Evolutionary conservation across 2,797 vertebrate genomes (phyloP), one percentile per base, ranked within the genome.

Genomic region (Peromyscus attwateri): DNA sequence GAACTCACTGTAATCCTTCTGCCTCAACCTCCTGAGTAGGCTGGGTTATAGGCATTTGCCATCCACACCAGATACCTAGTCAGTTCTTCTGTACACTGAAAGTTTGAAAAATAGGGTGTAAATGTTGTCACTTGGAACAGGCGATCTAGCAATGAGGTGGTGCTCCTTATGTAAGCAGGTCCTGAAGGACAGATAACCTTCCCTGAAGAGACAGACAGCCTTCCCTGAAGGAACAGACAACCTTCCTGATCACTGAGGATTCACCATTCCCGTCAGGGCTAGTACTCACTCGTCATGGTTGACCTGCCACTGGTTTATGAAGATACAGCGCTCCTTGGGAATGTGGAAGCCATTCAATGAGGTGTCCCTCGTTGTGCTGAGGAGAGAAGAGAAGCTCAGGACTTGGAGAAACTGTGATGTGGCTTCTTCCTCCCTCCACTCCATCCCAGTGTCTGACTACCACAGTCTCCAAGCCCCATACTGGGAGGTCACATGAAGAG

Each of bases 241-340:
- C 55, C n/a, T 85, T 92, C n/a, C 73, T 31, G 46, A 29, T 62
- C 46, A 12, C 52, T 52, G 77, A 91, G 37, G 2, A 0, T 49
- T 16, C 19, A 23, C 9, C 1, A 2, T 70, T 85, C 29, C 81
- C 6, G 0, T 6, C 43, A 64, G 6, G 12, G 37, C 25, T 23
- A 14, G 14, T 83, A 96, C 99, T 99, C 97, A 99, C 99, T 98
- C 97, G 0, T 99, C 99, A 0, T 99, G 99, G 97, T 99, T 99
- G 96, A 99, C 98, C 84, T 99, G 99, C 99, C 99, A 99, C 98
- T 99, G 99, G 98, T 99, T 99, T 97, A 99, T 75, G 95, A 99
- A 99, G 94, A 99, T 98, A 5, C 99, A 99, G 17, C 98, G 96
- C 95, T 99, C 98, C 98, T 99, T 99, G 3, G 99, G 99, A 95